Evolutionary conservation across 2,113 vertebrate genomes (phyloP).

Genomic region (Platichthys flesus): DNA sequence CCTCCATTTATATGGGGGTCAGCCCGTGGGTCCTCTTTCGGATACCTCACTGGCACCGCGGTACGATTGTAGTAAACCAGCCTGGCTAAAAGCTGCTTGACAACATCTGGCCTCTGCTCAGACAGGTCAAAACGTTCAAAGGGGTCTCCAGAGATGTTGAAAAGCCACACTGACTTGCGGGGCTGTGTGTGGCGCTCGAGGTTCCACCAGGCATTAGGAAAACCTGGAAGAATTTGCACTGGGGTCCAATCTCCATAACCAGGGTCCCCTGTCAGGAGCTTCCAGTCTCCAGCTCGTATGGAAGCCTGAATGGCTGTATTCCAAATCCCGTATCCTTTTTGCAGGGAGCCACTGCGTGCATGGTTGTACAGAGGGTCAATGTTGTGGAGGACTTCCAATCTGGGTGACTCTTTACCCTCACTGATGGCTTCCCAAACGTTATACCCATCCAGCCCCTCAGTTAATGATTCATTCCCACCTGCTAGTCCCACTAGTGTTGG

Average conservation of each 20-base stretch:
- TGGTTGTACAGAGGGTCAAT: conserved; percentile 95
- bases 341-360: conserved; percentile 88
- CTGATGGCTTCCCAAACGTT: conserved; percentile 94
- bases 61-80: conserved; percentile 92
- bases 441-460: conserved; percentile 88
- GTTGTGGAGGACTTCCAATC: conserved; percentile 95
- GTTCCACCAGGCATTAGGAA: conserved; percentile 94
- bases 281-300: conserved; percentile 94
- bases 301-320: conserved; percentile 95
- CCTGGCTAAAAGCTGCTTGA: conserved; percentile 88
- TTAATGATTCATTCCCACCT: conserved; percentile 85
- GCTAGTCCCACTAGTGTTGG: conserved; percentile 92
- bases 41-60: conserved; percentile 93
- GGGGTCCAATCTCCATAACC: conserved; percentile 98
- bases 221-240: conserved; percentile 89
- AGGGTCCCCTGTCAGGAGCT: conserved; percentile 94
- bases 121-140: conserved; percentile 91
- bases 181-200: conserved; percentile 88
- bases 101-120: conserved; percentile 88
- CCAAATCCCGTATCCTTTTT: conserved; percentile 91
- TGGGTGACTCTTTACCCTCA: conserved; percentile 89
- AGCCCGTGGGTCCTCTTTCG: conserved; percentile 92
- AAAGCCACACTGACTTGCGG: conserved; percentile 91
- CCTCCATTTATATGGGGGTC: conserved; percentile 93
- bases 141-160: conserved; percentile 94